These are phyloP conservation scores for Desoria tigrina DNA, from an alignment of 2,888 invertebrate genomes.

Conservation along the genomic window DNA sequence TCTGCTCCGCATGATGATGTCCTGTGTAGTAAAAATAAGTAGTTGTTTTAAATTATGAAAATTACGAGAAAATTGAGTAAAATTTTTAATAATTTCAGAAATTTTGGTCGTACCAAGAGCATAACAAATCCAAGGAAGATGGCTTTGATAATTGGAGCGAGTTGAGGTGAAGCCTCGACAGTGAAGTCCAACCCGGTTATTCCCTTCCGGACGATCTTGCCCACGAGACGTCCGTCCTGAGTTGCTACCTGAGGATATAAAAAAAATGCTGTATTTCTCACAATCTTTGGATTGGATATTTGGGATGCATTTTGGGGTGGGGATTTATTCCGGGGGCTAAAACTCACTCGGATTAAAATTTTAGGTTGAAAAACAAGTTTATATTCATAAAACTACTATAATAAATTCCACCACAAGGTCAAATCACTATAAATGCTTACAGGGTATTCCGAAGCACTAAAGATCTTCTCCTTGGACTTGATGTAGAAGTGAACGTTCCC, in stretches of 20 bases:
- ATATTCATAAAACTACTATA: no score
- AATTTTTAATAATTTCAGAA: no score
- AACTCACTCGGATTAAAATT: no score
- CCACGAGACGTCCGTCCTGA: conserved; percentile 20
- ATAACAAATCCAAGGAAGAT: conserved; percentile 24
- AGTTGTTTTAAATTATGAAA: background rate
- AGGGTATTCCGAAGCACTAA: conserved; percentile 26
- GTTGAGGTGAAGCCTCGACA: conserved; percentile 18
- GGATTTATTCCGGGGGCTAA: no score
- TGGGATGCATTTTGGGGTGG: no score
- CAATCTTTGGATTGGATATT: no score
- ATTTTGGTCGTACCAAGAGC: conserved; percentile 16
- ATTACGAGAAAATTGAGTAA: background rate
- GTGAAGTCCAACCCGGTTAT: conserved; percentile 23
- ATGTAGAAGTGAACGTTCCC: conserved; percentile 22
- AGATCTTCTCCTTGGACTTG: conserved; percentile 26
- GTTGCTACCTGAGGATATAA: conserved; percentile 9
- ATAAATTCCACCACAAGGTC: no score
- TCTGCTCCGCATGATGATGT: conserved; percentile 12
- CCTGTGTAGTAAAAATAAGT: background rate
- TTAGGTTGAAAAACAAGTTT: no score
- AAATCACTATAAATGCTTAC: conserved; percentile 10
- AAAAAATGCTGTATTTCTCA: no score
- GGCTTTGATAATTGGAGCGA: conserved; percentile 22
- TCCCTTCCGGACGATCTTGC: conserved; percentile 21